Conservation (phyloP, 2,888 invertebrate genomes). For the Acanthopleura granulata region DNA sequence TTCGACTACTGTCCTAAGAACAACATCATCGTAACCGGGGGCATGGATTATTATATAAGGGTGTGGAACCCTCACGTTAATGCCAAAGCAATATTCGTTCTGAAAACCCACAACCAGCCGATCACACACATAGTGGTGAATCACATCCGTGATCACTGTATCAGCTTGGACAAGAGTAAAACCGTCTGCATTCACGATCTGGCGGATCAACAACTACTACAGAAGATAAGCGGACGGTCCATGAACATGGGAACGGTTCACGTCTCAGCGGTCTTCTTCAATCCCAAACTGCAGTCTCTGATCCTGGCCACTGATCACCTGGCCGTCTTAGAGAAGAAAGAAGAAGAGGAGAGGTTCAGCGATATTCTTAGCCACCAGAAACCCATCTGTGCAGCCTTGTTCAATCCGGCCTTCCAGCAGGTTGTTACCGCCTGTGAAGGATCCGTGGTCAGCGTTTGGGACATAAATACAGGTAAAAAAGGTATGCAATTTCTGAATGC, state of each 20-base stretch:
- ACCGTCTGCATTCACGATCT: conserved; percentile 85
- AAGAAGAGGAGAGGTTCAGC: conserved; percentile 43
- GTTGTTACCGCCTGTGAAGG: conserved; percentile 84
- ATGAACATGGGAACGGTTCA: conserved; percentile 44
- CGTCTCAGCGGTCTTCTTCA: conserved; percentile 43
- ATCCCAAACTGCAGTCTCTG: conserved; percentile 40
- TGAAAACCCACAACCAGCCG: conserved; percentile 73
- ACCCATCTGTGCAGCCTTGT: conserved; percentile 79
- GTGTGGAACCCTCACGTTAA: conserved; percentile 88
- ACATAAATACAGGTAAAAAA: conserved; percentile 77
- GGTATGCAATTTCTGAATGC: conserved; percentile 56
- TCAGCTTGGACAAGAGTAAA: conserved; percentile 81
- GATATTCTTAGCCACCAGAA: conserved; percentile 75
- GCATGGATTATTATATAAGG: conserved; percentile 81
- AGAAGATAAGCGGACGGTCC: conserved; percentile 72
- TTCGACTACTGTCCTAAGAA: conserved; percentile 64
- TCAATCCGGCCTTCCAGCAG: conserved; percentile 81
- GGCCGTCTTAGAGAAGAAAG: conserved; percentile 43
- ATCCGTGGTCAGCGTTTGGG: conserved; percentile 87
- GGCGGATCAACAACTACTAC: conserved; percentile 76
- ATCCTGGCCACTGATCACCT: conserved; percentile 48
- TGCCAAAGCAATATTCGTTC: conserved; percentile 75
- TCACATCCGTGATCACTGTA: conserved; percentile 77
- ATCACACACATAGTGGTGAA: conserved; percentile 79
- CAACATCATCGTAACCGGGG: conserved; percentile 73